A percentile compares a stretch with the other conserved stretches of the same genome.
phyloP scores from a whole-genome alignment of 2,113 vertebrate species.

The Hippopotamus amphibius region DNA sequence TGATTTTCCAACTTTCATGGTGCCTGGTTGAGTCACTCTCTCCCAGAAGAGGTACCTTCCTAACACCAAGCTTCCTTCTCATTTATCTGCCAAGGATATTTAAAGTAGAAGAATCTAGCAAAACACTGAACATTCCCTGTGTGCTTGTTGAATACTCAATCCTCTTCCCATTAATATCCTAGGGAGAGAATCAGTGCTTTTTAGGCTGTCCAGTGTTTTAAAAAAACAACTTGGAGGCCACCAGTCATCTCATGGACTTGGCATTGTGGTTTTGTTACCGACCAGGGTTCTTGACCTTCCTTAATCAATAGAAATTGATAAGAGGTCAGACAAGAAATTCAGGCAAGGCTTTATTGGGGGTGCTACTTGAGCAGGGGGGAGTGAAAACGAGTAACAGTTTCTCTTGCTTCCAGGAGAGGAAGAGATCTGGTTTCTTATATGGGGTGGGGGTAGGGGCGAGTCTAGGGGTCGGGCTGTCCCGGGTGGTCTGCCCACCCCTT shows the following conservation, averaged over 20 bases:
- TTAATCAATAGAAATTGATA: not conserved
- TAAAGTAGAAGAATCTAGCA: not conserved
- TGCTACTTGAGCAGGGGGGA: fast-evolving
- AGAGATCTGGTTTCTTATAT: too few relatives aligned
- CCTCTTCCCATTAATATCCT: not conserved
- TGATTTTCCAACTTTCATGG: not conserved
- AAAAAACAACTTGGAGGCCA: not conserved
- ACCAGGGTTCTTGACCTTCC: not conserved
- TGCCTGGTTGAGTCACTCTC: not conserved
- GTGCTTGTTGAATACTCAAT: not conserved
- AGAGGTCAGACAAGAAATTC: not conserved
- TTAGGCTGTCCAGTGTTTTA: not conserved
- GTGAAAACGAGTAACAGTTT: not conserved
- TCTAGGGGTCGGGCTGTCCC: not conserved
- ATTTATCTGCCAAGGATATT: not conserved
- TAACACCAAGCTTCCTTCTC: not conserved
- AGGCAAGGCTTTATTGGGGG: not conserved
- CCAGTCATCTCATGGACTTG: not conserved
- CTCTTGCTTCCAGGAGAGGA: not conserved
- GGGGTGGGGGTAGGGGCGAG: not conserved
- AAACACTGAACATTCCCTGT: not conserved
- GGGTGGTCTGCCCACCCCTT: not conserved
- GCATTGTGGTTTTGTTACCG: not conserved
- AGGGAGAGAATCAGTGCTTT: not conserved
- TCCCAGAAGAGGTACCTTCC: not conserved